Conservation (phyloP, 2,797 vertebrate genomes). For the Micropoecilia bifurca region DNA sequence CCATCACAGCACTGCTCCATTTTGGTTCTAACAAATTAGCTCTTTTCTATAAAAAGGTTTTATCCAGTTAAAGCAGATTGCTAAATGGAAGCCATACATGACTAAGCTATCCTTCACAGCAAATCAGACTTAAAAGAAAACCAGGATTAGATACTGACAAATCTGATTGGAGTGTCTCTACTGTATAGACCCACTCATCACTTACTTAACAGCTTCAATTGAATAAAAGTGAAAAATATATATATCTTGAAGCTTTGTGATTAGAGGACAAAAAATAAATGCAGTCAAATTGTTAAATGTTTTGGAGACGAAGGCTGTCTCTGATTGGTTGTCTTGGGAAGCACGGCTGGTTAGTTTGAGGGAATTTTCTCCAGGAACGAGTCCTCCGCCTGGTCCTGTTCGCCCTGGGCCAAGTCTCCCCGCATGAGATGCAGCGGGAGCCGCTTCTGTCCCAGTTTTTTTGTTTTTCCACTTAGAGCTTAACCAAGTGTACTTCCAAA, state of each 20-base stretch:
- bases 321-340: not conserved
- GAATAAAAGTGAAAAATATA: not conserved
- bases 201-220: not conserved
- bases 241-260: not conserved
- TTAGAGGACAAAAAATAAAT: not conserved
- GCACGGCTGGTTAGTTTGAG: conserved; percentile 1
- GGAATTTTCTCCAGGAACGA: conserved; percentile 20
- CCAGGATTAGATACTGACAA: not conserved
- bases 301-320: conserved; percentile 1
- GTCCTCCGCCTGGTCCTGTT: conserved; percentile 43
- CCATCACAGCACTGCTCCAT: no score
- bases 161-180: not conserved
- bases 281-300: not conserved
- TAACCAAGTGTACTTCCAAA: conserved; percentile 23
- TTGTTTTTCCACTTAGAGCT: conserved; percentile 36
- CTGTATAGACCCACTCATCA: not conserved
- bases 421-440: conserved; percentile 11
- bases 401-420: conserved; percentile 20
- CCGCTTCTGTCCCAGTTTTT: conserved; percentile 32
- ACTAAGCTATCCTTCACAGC: not conserved
- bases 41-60: not conserved
- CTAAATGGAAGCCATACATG: not conserved
- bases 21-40: no score
- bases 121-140: not conserved
- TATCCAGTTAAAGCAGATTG: not conserved